Evolutionary conservation across 1,140 invertebrate genomes (phyloP), one percentile per base, ranked within the genome.

Genomic region (Drosophila leontia): DNA sequence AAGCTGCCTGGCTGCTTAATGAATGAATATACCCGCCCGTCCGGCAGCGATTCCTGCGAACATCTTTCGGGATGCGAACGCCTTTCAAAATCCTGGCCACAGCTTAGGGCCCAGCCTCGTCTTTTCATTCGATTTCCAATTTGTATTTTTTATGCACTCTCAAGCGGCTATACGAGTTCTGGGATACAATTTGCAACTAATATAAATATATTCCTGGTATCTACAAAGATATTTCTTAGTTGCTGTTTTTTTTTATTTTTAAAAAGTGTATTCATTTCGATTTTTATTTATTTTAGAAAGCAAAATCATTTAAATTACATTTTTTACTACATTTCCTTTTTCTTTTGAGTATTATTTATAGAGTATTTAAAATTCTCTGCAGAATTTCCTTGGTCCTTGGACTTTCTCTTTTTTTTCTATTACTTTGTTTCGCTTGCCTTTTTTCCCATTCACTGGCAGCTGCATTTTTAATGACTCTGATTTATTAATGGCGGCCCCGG

Each of bases 381-480:
- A 50, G 26, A 69, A 57, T 13, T 50, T 29, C 12, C 23, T 15
- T 4, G 6, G 2, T 7, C 13, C 59, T 17, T 34, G 11, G 61
- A 9, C 19, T 47, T 34, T 9, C 6, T 26, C 8, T 34, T 37
- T 74, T 75, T 76, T 76, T 75, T 69, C 80, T 74, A 60, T 72
- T 74, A 60, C 68, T 50, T 37, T 72, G 37, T 26, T 15, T 71
- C 53, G 69, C 51, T 72, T 45, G 67, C 70, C 78, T 80, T 64
- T 62, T 65, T 69, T 53, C 60, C 60, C 58, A 76, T 86, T 69
- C 72, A 80, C 68, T 68, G 71, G 86, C 72, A 82, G 76, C 79
- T 91, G 91, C 91, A 92, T 92, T 92, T 92, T 92, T 92, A 92
- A 92, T 92, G 91, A 88, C 83, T 92, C 81, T 92, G 91, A 92